Base-by-base conservation (phyloP, 92 coral and sea anemone species). In the Epizoanthus ramosus region DNA sequence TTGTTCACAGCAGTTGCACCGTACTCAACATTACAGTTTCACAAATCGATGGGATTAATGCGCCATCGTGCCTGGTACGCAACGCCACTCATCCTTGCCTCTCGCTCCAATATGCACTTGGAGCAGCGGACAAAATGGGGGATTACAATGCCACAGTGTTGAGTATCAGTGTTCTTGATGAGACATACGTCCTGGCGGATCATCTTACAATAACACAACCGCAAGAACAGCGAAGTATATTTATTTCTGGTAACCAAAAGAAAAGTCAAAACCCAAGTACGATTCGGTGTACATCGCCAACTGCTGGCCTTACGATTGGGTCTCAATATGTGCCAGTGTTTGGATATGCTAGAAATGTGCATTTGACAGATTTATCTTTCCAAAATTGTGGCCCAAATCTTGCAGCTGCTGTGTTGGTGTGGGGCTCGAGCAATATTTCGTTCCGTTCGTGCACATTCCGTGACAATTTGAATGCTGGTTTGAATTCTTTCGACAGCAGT, bases 401-500 rank as follows among this genome's bases (percentile, higher is more conserved):
- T 21, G 91, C 92, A 10, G 92, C 98, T 4, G 92, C 79, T 6
- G 89, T 95, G 8, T 37, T 87, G 28, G 73, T 94, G 2, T 91
- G 93, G 90, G 63, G 74, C 37, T 73, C 98, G 18, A 67, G 53
- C 54, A 90, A 90, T 35, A 75, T 95, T 5, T 83, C 98, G 3
- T 84, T 95, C 47, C 74, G 57, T 1, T 81, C 87, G 23, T 95
- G 98, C 58, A 69, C 63, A 5, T 95, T 95, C 56, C 75, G 74
- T 68, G 73, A 93, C 80, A 95, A 95, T 75, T 15, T 25, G 33
- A 91, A 91, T 47, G 83, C 93, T 50, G 95, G 91, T 21, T 68
- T 95, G 19, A 91, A 90, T 58, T 91, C 91, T 25, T 84, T 88
- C 25, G 95, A 95, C 58, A 89, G 98, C 71, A 89, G 89, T 31